Evolutionary conservation across 2,888 invertebrate species (phyloP).

Genomic region (Drosophila stalkeri): DNA sequence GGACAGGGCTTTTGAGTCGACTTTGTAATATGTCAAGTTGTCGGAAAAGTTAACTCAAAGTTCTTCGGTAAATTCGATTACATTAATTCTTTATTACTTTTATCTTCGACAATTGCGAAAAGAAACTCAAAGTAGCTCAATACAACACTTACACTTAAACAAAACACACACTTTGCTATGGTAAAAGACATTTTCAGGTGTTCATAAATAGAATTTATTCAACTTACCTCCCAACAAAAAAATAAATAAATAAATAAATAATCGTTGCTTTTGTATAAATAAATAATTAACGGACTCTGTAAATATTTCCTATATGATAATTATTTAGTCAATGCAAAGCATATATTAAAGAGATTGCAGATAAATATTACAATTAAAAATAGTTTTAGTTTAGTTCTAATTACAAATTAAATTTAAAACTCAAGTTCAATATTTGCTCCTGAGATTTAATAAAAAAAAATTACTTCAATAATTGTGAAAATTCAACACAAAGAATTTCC

Average conservation of each 20-base stretch:
- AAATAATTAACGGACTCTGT: constrained; percentile 32
- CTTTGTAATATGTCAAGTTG: constrained; percentile 64
- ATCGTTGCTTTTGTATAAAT: constrained; percentile 35
- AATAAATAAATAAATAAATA: neutral
- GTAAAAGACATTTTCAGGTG: constrained; percentile 77
- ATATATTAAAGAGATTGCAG: constrained; percentile 50
- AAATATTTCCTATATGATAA: constrained; percentile 44
- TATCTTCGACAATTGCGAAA: neutral
- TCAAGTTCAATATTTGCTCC: constrained; percentile 62
- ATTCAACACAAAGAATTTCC: neutral
- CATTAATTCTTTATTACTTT: constrained; percentile 32
- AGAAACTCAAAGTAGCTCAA: constrained; percentile 62
- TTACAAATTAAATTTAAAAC: constrained; percentile 17
- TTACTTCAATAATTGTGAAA: constrained; percentile 27
- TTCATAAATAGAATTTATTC: constrained; percentile 65
- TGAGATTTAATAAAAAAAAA: constrained; percentile 54
- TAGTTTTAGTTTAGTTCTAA: constrained; percentile 56
- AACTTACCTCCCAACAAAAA: constrained; percentile 37
- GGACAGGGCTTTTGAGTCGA: constrained; percentile 26
- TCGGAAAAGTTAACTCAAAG: constrained; percentile 58
- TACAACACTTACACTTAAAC: constrained; percentile 43
- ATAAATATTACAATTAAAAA: constrained; percentile 36
- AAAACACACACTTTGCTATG: constrained; percentile 34
- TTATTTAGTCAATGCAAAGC: constrained; percentile 60
- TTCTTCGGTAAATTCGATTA: constrained; percentile 38